Evolutionary conservation across 2,113 vertebrate species (phyloP).

Genomic region (Alligator mississippiensis): DNA sequence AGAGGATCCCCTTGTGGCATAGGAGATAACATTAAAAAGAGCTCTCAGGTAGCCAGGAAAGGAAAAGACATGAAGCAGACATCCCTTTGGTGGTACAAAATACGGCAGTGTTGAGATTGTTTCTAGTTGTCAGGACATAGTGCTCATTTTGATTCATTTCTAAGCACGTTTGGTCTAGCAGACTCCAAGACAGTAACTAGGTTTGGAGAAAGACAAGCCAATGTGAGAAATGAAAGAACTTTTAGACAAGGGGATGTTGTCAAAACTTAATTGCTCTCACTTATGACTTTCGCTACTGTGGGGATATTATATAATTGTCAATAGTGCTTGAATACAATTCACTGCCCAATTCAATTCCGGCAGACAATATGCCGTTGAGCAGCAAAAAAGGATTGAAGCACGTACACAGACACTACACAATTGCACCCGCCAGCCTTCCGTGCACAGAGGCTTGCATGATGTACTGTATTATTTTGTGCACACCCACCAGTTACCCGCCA

Average conservation of each 20-base stretch:
- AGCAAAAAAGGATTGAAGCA: neutral
- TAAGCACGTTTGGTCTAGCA: neutral
- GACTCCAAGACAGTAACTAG: neutral
- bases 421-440: neutral
- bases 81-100: neutral
- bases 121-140: conserved; percentile 23
- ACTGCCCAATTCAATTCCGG: neutral
- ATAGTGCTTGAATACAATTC: neutral
- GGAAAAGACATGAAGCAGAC: neutral
- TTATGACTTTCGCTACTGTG: neutral
- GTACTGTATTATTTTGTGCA: no score
- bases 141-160: neutral
- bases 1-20: neutral
- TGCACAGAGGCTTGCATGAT: rapidly evolving
- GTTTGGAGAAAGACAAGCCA: neutral
- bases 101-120: neutral
- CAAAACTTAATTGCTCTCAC: conserved; percentile 19
- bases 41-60: neutral
- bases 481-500: rapidly evolving
- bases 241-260: conserved; percentile 7
- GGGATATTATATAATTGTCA: neutral
- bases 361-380: neutral
- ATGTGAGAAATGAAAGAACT: neutral
- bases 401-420: neutral
- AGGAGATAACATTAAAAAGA: neutral